Conservation (phyloP, 2,113 vertebrate genomes). For the Oostethus manadensis region DNA sequence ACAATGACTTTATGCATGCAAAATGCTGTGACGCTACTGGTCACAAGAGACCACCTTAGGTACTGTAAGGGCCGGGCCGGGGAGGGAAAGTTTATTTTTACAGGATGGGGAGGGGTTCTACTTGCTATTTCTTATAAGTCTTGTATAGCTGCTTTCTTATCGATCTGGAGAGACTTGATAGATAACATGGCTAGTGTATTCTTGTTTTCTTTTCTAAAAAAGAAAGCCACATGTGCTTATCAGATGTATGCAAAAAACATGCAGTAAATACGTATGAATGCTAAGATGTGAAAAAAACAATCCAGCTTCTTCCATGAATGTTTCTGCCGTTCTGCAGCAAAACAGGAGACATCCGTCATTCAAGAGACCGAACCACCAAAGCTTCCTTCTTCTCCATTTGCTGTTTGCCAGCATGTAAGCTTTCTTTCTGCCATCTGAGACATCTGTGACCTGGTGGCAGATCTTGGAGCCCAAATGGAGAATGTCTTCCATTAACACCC, state of each 20-base stretch:
- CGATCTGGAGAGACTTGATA: constrained; percentile 48
- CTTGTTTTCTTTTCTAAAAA: constrained; percentile 68
- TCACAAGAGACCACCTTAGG: constrained; percentile 58
- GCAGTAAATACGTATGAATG: constrained; percentile 73
- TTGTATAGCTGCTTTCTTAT: constrained; percentile 66
- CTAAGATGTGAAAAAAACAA: constrained; percentile 36
- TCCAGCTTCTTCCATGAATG: constrained; percentile 62
- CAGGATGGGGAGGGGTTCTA: constrained; percentile 47
- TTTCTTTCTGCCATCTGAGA: neutral
- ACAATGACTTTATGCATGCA: constrained; percentile 70
- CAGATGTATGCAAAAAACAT: constrained; percentile 78
- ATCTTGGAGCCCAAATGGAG: too few relatives aligned
- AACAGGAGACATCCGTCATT: constrained; percentile 25
- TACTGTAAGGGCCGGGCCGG: constrained; percentile 63
- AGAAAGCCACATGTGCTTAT: constrained; percentile 67
- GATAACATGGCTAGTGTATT: constrained; percentile 52
- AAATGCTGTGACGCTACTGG: constrained; percentile 67
- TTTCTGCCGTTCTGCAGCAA: constrained; percentile 18
- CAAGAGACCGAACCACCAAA: constrained; percentile 21
- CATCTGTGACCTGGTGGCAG: too few relatives aligned
- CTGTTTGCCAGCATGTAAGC: too few relatives aligned
- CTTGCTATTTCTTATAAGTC: constrained; percentile 44
- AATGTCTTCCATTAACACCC: too few relatives aligned
- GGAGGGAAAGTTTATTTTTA: constrained; percentile 68
- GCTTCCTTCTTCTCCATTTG: neutral